Percentiles rank a stretch among this genome's conserved stretches.
Evolutionary conservation across 2,113 vertebrate genomes (phyloP).

Genomic region (Azemiops feae): DNA sequence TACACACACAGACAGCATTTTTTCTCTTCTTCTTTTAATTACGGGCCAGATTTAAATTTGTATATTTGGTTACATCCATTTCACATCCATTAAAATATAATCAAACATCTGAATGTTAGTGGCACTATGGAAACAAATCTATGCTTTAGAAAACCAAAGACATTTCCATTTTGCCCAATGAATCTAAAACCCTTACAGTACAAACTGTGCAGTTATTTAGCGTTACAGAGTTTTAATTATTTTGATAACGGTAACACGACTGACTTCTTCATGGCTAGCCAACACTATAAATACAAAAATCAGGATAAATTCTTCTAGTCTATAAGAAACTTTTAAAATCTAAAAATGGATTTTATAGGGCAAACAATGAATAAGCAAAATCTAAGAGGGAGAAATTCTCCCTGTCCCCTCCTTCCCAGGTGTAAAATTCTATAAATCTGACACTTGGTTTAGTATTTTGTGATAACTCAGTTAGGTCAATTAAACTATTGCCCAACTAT

Average conservation of each 20-base stretch:
- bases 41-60: background rate
- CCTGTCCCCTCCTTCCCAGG: background rate
- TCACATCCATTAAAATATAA: background rate
- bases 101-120: background rate
- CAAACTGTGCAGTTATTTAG: background rate
- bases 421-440: background rate
- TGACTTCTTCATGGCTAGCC: background rate
- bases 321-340: background rate
- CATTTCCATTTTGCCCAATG: background rate
- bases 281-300: background rate
- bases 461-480: background rate
- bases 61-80: background rate
- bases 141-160: background rate
- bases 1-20: background rate
- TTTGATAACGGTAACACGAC: background rate
- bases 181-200: background rate
- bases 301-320: background rate
- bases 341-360: background rate
- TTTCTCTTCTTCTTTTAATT: background rate
- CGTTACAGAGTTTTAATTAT: background rate
- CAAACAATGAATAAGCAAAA: background rate
- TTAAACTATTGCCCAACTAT: background rate
- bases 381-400: background rate
- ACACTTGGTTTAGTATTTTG: background rate
- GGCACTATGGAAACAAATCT: background rate